Percentiles rank a stretch among this genome's conserved stretches.
phyloP scores from a whole-genome alignment of 2,113 vertebrate species.

The Mustelus asterias region DNA sequence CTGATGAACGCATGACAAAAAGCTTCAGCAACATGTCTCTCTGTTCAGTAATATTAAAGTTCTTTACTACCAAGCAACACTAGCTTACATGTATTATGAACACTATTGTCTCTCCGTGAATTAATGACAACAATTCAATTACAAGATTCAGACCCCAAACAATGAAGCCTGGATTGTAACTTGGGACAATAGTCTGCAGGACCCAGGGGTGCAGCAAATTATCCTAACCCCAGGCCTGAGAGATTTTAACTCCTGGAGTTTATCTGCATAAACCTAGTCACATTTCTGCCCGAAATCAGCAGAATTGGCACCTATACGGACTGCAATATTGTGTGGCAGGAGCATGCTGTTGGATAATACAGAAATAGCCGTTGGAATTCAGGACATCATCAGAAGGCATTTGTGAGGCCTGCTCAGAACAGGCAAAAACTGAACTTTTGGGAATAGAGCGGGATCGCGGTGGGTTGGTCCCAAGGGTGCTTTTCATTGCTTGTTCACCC shows the following conservation, averaged over 20 bases:
- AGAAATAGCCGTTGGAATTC: not conserved
- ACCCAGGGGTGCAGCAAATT: not conserved
- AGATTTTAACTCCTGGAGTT: not conserved
- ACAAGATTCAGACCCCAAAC: not conserved
- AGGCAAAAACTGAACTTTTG: no score
- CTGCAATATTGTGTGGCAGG: not conserved
- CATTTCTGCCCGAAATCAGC: not conserved
- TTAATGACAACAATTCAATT: not conserved
- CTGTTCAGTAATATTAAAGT: not conserved
- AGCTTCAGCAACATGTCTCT: not conserved
- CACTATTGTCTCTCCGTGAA: not conserved
- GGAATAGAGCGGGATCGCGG: no score
- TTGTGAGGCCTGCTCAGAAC: no score
- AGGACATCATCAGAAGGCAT: not conserved
- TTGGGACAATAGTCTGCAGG: not conserved
- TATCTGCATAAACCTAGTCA: not conserved
- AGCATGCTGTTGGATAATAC: not conserved
- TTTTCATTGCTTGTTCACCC: no score
- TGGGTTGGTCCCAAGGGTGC: no score
- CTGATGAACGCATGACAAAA: not conserved
- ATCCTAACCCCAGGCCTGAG: not conserved
- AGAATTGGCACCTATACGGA: not conserved
- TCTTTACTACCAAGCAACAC: not conserved
- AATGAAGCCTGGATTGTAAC: not conserved
- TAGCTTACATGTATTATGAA: not conserved